Conservation (phyloP, 1,140 invertebrate genomes). For the Heliconius himera region DNA sequence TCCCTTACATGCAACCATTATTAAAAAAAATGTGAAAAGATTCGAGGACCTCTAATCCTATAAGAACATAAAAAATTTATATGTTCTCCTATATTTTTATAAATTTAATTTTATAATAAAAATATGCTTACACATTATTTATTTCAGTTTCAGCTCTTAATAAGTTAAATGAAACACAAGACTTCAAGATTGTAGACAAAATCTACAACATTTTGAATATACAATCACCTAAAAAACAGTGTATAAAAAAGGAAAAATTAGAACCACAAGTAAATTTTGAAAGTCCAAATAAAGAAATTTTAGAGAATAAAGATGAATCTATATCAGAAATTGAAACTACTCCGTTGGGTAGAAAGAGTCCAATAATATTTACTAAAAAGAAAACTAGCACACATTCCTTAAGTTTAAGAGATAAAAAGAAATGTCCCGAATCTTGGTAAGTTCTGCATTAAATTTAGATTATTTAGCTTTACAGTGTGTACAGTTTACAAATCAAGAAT, state of each 20-base stretch:
- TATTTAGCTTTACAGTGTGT: too few relatives aligned
- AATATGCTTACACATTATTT: slow-evolving; percentile 16
- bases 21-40: too few relatives aligned
- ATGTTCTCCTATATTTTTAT: too few relatives aligned
- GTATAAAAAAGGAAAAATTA: slow-evolving; percentile 10
- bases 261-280: neutral
- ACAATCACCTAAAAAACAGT: slow-evolving; percentile 24
- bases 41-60: too few relatives aligned
- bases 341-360: slow-evolving; percentile 62
- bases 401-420: slow-evolving; percentile 64
- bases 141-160: slow-evolving; percentile 60
- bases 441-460: neutral
- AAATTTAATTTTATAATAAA: neutral
- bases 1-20: too few relatives aligned
- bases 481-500: too few relatives aligned
- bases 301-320: slow-evolving; percentile 50
- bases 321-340: slow-evolving; percentile 64
- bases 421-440: slow-evolving; percentile 51
- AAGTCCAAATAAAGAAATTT: slow-evolving; percentile 44
- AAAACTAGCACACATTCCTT: slow-evolving; percentile 34
- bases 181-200: slow-evolving; percentile 54
- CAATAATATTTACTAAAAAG: slow-evolving; percentile 66
- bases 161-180: slow-evolving; percentile 61
- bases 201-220: slow-evolving; percentile 30
- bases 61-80: too few relatives aligned